phyloP scores from a whole-genome alignment of 2,888 invertebrate species.

The Netelia fuscicornis region DNA sequence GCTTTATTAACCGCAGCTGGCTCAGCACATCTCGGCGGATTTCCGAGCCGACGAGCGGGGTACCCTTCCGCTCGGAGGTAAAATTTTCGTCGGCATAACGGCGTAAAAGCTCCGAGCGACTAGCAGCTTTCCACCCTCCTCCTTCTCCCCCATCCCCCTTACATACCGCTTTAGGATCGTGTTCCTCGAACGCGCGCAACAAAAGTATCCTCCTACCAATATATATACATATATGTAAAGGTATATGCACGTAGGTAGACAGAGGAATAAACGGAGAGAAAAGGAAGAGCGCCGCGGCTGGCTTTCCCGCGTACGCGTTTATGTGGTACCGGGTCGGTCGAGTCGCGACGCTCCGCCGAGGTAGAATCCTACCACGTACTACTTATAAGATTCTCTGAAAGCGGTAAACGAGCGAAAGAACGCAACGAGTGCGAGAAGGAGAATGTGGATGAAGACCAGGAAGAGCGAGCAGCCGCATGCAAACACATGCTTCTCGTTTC shows the following conservation, averaged over 20 bases:
- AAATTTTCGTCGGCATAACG: constrained; percentile 67
- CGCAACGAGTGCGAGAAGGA: constrained; percentile 6
- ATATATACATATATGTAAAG: constrained; percentile 31
- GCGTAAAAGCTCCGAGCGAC: constrained; percentile 64
- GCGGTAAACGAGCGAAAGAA: constrained; percentile 21
- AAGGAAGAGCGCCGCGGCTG: constrained; percentile 30
- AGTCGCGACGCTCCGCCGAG: constrained; percentile 30
- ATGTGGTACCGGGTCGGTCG: constrained; percentile 50
- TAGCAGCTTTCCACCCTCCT: constrained; percentile 61
- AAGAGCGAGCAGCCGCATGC: background rate
- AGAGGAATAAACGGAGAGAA: background rate
- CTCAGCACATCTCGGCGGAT: constrained; percentile 70
- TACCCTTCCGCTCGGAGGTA: constrained; percentile 55
- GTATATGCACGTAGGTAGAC: constrained; percentile 2
- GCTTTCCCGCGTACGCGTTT: constrained; percentile 57
- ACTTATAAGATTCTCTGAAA: constrained; percentile 64
- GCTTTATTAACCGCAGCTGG: constrained; percentile 72
- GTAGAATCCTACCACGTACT: constrained; percentile 63
- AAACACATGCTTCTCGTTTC: constrained; percentile 18
- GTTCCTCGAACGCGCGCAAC: constrained; percentile 51
- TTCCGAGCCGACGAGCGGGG: constrained; percentile 70
- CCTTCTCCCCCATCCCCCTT: background rate
- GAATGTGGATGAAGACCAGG: constrained; percentile 8
- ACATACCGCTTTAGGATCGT: constrained; percentile 2
- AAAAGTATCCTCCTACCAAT: constrained; percentile 36